Evolutionary conservation across 2,113 vertebrate genomes (phyloP).

Genomic region (Colossoma macropomum): DNA sequence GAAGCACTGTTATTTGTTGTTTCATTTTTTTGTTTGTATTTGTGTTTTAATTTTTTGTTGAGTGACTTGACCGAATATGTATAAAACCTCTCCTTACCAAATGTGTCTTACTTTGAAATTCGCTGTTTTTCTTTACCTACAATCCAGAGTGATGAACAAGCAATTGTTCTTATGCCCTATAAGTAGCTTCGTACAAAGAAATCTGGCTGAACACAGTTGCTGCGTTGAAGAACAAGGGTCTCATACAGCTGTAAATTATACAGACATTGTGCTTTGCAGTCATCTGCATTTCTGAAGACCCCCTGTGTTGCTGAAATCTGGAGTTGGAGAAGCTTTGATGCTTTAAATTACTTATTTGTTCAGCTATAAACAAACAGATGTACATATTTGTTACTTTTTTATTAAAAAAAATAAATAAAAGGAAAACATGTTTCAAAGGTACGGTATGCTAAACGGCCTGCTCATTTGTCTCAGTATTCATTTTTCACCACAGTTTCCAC

Average conservation of each 20-base stretch:
- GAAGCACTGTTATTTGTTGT: not conserved
- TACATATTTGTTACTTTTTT: conserved; percentile 37
- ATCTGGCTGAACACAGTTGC: not conserved
- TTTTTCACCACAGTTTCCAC: not conserved
- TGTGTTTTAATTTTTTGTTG: not conserved
- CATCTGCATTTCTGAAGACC: not conserved
- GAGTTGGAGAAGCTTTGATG: not conserved
- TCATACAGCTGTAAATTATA: not conserved
- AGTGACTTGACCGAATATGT: conserved; percentile 56
- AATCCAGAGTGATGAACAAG: not conserved
- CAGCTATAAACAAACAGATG: not conserved
- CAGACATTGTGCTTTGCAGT: conserved; percentile 6
- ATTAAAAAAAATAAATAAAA: conserved; percentile 35
- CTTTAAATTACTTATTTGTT: conserved; percentile 7
- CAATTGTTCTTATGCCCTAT: not conserved
- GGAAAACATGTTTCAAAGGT: not conserved
- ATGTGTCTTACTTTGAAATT: conserved; percentile 69
- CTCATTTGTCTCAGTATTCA: not conserved
- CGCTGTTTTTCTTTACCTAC: not conserved
- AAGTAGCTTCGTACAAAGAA: not conserved
- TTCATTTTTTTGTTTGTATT: not conserved
- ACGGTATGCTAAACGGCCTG: not conserved
- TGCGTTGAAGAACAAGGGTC: not conserved
- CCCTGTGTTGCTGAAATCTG: conserved; percentile 1
- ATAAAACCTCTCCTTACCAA: conserved; percentile 59